Conservation (phyloP, 2,888 invertebrate species). For the Incurvaria masculella region DNA sequence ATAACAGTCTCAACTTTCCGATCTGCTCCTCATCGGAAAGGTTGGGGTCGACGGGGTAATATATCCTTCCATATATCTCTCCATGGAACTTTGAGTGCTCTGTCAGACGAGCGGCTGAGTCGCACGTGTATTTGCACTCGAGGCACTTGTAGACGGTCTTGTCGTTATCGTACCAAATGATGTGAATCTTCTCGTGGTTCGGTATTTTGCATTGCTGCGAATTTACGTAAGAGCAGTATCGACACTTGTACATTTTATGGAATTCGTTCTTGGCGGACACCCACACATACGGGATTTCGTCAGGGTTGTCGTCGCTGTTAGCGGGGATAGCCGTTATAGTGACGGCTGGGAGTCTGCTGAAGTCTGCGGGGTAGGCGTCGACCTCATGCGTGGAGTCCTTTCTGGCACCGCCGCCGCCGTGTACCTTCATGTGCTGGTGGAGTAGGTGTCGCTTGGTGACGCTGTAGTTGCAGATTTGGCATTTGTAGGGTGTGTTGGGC, state of each 20-base stretch:
- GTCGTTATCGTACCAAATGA: conserved; percentile 48
- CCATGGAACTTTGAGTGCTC: conserved; percentile 75
- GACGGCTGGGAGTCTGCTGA: conserved; percentile 24
- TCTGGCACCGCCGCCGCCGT: conserved; percentile 55
- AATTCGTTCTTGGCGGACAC: conserved; percentile 69
- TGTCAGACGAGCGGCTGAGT: conserved; percentile 66
- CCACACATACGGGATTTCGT: conserved; percentile 72
- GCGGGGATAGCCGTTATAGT: conserved; percentile 22
- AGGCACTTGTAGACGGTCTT: conserved; percentile 62
- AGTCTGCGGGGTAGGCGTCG: conserved; percentile 29
- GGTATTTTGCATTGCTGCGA: conserved; percentile 75
- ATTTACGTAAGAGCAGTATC: conserved; percentile 81
- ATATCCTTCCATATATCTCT: conserved; percentile 66
- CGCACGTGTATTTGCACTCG: conserved; percentile 77
- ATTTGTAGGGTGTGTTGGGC: conserved; percentile 73
- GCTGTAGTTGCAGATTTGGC: conserved; percentile 77
- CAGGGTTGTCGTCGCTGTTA: conserved; percentile 22
- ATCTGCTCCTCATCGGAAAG: conserved; percentile 67
- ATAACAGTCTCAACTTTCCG: conserved; percentile 35
- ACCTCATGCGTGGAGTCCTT: conserved; percentile 40
- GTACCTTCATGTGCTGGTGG: conserved; percentile 80
- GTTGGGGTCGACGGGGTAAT: conserved; percentile 64
- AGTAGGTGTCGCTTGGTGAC: conserved; percentile 76
- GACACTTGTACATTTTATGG: conserved; percentile 81
- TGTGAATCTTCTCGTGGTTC: conserved; percentile 82